Evolutionary conservation across 2,888 invertebrate species (phyloP), one percentile per base, ranked within the genome.

Genomic region (Drosophila niveifrons): DNA sequence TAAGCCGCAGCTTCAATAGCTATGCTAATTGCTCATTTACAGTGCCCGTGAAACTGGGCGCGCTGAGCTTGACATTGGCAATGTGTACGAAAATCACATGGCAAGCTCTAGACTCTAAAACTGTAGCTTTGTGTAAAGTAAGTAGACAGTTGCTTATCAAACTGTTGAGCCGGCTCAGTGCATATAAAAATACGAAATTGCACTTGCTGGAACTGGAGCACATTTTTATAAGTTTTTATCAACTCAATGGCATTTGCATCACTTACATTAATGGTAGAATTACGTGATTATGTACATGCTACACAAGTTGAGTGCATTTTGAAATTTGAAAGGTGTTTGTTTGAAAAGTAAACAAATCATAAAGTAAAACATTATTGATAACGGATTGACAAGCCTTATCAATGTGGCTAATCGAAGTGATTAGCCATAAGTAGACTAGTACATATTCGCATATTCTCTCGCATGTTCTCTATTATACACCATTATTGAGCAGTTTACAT

Each of bases 311-410:
- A 69, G 47, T 66, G 71, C 70, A 77, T 52, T 82, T 69, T 34
- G 18, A 28, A 39, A 48, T 50, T 34, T 18, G 10, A 66, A 50
- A 55, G 48, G 55, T 57, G 51, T 62, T 13, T 58, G 23, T 65
- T 65, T 18, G 18, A 72, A 81, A 88, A 56, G 80, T 82, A 82
- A 83, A 88, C 80, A 85, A 85, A 80, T 82, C 67, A 50, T 83
- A 74, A 80, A 70, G 39, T 47, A 29, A 47, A 57, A 48, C 58
- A 7, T 18, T 39, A 41, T 50, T 75, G 83, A 83, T 88, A 82
- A 75, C 63, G 53, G 68, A 52, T 72, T 70, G 48, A 59, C 17
- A 66, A 62, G 51, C 56, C 28, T 78, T 88, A 84, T 84, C 88
- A 75, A 58, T 29, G 52, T 57, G 65, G 75, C 75, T 84, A 84